Conservation (phyloP, 2,888 invertebrate species). For the Caenorhabditis uteleia region DNA sequence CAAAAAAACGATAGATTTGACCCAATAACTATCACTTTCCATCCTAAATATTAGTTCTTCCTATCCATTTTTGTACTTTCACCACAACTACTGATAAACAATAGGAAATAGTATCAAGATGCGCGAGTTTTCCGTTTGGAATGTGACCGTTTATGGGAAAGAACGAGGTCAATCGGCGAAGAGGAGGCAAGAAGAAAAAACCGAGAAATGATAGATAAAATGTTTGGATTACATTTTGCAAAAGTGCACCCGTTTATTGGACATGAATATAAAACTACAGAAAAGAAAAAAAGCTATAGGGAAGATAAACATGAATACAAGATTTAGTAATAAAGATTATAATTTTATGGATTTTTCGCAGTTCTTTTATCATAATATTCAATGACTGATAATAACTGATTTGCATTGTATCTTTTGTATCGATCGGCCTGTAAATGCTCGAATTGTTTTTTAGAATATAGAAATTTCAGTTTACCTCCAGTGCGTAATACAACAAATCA, state of each 20-base stretch:
- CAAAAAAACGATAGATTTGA: not conserved
- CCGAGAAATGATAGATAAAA: not conserved
- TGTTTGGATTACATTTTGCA: slow-evolving; percentile 1
- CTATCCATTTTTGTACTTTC: not conserved
- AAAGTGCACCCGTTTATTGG: no score
- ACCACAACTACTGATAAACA: not conserved
- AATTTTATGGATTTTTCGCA: no score
- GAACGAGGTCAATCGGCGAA: not conserved
- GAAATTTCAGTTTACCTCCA: slow-evolving; percentile 10
- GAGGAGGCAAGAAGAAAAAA: no score
- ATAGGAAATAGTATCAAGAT: not conserved
- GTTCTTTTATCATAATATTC: slow-evolving; percentile 12
- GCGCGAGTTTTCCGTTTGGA: not conserved
- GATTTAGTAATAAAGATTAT: no score
- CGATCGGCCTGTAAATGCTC: slow-evolving; percentile 32
- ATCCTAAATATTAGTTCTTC: not conserved
- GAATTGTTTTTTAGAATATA: no score
- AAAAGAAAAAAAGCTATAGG: no score
- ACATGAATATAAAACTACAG: no score
- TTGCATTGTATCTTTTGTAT: slow-evolving; percentile 20
- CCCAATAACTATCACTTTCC: not conserved
- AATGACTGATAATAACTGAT: slow-evolving; percentile 22
- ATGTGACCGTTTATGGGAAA: not conserved
- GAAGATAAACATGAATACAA: no score
- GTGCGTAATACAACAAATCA: slow-evolving; percentile 30